A percentile compares a stretch with the other conserved stretches of the same genome.
Conservation (phyloP, 2,888 invertebrate species). For the Lobophora halterata region DNA sequence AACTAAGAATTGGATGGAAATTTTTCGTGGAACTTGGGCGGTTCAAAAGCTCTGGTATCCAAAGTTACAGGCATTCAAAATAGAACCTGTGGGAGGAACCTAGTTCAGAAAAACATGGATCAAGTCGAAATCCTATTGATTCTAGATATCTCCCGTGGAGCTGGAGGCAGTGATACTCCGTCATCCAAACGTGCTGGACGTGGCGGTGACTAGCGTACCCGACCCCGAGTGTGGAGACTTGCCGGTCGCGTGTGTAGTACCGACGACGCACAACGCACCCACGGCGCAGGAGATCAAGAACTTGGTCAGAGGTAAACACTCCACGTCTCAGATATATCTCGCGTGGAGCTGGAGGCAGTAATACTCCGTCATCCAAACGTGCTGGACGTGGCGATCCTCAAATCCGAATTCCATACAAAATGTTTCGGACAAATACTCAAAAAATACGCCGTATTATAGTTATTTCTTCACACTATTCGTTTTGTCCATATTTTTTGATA, state of each 20-base stretch:
- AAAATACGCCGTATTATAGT: too few relatives aligned
- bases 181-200: slow-evolving; percentile 52
- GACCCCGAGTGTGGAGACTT: slow-evolving; percentile 49
- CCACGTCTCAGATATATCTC: too few relatives aligned
- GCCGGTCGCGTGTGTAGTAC: slow-evolving; percentile 52
- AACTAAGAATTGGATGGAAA: too few relatives aligned
- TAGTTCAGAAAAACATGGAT: neutral
- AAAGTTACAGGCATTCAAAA: too few relatives aligned
- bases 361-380: slow-evolving; percentile 51
- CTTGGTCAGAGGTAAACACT: slow-evolving; percentile 55
- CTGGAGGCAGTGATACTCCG: slow-evolving; percentile 47
- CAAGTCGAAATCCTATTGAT: neutral
- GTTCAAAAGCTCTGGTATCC: too few relatives aligned
- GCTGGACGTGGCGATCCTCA: slow-evolving; percentile 52
- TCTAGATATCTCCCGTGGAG: slow-evolving; percentile 53
- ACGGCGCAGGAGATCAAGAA: slow-evolving; percentile 52
- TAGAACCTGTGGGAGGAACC: too few relatives aligned
- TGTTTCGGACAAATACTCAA: too few relatives aligned
- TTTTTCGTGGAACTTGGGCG: too few relatives aligned
- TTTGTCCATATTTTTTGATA: too few relatives aligned
- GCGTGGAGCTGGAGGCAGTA: slow-evolving; percentile 50
- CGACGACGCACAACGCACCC: slow-evolving; percentile 23
- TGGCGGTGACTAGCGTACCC: slow-evolving; percentile 49
- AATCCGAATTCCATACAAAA: too few relatives aligned
- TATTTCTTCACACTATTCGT: too few relatives aligned